Base-by-base conservation (phyloP, 2,113 vertebrate species). In the Lasiurus cinereus region DNA sequence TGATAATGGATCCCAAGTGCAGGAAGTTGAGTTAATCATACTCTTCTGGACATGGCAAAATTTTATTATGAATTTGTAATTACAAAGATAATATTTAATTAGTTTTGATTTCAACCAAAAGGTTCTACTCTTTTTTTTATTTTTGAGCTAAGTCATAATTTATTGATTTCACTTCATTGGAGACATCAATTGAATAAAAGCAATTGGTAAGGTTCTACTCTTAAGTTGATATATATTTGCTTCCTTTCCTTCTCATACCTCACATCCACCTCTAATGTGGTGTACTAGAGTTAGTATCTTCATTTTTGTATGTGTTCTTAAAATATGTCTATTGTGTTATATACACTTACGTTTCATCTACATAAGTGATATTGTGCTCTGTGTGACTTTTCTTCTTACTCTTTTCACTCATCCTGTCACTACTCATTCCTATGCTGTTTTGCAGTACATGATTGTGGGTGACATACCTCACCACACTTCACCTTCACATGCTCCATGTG, bases 401-500 rank as follows among this genome's bases (percentile, higher is more conserved):
- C 24, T 77, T 33, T 83, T 64, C 11, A 15, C 43, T n/a, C 11
- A 54, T 24, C 43, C 80, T 33, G 4, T 73, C n/a, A 6, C 64
- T 36, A 16, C 18, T 33, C 24, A 1, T 19, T 76, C 12, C 22
- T 19, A 0, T 9, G 22, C 8, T 43, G 31, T 21, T 88, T 62
- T 5, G 14, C 11, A n/a, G n/a, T 43, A 8, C 13, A 2, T n/a
- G 27, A 11, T 21, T 4, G n/a, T 29, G 31, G 1, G 0, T 13
- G 33, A 56, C 3, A 50, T 2, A 11, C 33, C 21, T 74, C 22
- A 11, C 8, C 9, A n/a, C 12, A 9, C 52, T 62, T 43, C 39
- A 16, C 36, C 36, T 33, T 33, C 29, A 9, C 11, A 5, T 54
- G 84, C 54, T 52, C 43, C 50, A 27, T 0, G 1, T 19, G n/a